Evolutionary conservation across 2,888 invertebrate species (phyloP).

Genomic region (Aporophyla nigra): DNA sequence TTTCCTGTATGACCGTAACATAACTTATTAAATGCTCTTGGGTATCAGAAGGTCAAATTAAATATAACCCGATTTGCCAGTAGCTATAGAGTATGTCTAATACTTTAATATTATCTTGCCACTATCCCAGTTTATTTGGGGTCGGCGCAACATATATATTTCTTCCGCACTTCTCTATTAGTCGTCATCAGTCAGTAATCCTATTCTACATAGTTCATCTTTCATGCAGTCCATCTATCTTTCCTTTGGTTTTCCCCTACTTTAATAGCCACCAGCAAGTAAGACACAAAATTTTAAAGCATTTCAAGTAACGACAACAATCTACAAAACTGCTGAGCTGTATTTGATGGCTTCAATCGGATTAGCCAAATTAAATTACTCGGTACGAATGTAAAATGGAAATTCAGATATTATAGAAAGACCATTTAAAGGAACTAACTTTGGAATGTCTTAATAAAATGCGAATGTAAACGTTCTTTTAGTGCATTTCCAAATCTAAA

Average conservation of each 20-base stretch:
- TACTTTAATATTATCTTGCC: not conserved
- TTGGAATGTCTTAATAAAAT: constrained; percentile 17
- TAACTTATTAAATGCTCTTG: constrained; percentile 9
- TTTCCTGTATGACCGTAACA: constrained; percentile 30
- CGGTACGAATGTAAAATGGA: not conserved
- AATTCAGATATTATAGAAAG: not conserved
- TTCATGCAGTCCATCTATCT: not conserved
- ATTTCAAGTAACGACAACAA: not conserved
- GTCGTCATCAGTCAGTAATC: not conserved
- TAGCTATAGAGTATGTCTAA: not conserved
- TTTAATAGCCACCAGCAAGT: not conserved
- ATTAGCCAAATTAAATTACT: constrained; percentile 4
- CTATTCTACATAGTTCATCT: not conserved
- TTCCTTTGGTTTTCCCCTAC: not conserved
- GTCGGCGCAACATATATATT: not conserved
- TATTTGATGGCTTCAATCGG: constrained; percentile 7
- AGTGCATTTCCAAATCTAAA: not conserved
- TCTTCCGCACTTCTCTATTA: not conserved
- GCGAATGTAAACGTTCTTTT: not conserved
- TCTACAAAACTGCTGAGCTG: not conserved
- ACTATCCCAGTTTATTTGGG: not conserved
- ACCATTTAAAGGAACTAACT: constrained; percentile 1
- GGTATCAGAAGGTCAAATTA: constrained; percentile 18
- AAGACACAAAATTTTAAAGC: not conserved
- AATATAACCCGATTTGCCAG: not conserved